These are phyloP conservation scores for Aegotheles bennettii DNA, from an alignment of 2,113 vertebrate species.

Conservation along the genomic window DNA sequence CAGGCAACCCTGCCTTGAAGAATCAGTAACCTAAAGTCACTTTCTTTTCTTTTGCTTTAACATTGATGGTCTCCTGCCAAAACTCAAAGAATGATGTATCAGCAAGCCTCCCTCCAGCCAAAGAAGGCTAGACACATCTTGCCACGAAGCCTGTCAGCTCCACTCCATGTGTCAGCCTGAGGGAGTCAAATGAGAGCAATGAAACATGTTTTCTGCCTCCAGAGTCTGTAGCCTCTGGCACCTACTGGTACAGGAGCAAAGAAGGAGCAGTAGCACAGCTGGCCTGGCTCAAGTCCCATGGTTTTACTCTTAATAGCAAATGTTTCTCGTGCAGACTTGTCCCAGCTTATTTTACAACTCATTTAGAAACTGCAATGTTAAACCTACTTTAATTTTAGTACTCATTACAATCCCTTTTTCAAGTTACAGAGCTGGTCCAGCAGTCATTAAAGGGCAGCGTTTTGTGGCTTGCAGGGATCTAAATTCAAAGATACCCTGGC, in stretches of 20 bases:
- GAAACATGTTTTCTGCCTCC: neutral
- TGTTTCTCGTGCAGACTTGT: neutral
- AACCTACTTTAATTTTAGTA: neutral
- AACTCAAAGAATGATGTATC: neutral
- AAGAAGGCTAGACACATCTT: constrained; percentile 2
- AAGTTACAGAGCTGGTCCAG: neutral
- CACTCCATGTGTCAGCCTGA: neutral
- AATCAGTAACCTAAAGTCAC: neutral
- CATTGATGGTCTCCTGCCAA: neutral
- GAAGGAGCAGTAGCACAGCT: neutral
- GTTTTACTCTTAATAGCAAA: neutral
- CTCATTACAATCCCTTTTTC: neutral
- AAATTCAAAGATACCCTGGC: neutral
- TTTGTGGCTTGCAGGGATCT: neutral
- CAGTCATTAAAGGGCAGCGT: neutral
- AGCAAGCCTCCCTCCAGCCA: neutral
- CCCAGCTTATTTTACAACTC: constrained; percentile 19
- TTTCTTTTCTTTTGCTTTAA: neutral
- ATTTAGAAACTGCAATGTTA: constrained; percentile 18
- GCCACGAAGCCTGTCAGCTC: neutral
- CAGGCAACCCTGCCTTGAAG: neutral
- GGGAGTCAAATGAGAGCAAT: neutral
- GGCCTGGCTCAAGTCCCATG: constrained; percentile 1
- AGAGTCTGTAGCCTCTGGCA: constrained; percentile 7
- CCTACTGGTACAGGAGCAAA: neutral